Percentiles rank a stretch among this genome's conserved stretches.
phyloP scores from a whole-genome alignment of 2,888 invertebrate species.

The Pocota personata region DNA sequence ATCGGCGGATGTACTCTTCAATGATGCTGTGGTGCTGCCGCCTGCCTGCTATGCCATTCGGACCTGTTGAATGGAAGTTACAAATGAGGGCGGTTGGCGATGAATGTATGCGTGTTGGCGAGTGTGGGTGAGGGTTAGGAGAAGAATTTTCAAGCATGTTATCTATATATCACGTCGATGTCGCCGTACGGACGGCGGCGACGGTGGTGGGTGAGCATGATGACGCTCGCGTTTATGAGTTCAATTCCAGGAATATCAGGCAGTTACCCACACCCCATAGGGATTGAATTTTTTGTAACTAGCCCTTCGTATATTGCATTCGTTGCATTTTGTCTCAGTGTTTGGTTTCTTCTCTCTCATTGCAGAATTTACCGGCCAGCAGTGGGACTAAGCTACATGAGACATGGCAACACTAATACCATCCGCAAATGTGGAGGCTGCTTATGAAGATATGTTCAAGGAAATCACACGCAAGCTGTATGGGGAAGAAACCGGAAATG shows the following conservation, averaged over 20 bases:
- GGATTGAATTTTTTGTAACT: neutral
- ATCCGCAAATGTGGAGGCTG: constrained; percentile 83
- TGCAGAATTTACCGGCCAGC: constrained; percentile 78
- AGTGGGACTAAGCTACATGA: constrained; percentile 77
- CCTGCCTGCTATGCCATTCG: constrained; percentile 9
- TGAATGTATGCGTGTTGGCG: constrained; percentile 26
- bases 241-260: constrained; percentile 29
- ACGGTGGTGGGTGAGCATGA: constrained; percentile 28
- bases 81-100: constrained; percentile 46
- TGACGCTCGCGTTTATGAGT: constrained; percentile 23
- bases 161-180: constrained; percentile 19
- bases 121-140: constrained; percentile 62
- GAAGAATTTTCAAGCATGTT: constrained; percentile 37
- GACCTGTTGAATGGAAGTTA: constrained; percentile 63
- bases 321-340: neutral
- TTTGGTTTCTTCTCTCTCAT: constrained; percentile 21
- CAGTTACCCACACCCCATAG: constrained; percentile 14
- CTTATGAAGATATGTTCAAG: constrained; percentile 86
- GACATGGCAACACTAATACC: constrained; percentile 83
- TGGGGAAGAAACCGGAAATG: constrained; percentile 89
- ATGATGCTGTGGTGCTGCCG: constrained; percentile 45
- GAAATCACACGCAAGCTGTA: constrained; percentile 96
- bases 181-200: constrained; percentile 21
- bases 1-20: constrained; percentile 49
- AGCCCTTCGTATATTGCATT: neutral